Evolutionary conservation across 2,797 vertebrate species (phyloP), one percentile per base, ranked within the genome.

Genomic region (Toxotes lorentzi): DNA sequence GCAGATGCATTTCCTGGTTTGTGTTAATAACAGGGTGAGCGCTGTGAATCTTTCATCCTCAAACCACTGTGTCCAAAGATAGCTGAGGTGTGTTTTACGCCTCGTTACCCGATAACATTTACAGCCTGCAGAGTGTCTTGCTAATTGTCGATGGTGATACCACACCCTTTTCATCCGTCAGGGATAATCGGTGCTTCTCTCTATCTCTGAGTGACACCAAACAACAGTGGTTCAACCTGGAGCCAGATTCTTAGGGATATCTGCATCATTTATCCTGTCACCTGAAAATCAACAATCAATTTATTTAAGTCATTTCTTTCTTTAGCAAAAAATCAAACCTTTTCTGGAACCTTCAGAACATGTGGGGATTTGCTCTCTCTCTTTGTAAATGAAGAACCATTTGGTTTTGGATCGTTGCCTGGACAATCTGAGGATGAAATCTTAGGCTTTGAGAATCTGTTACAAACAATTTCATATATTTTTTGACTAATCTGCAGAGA

Each of bases 1-100:
- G 43, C 69, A 73, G 38, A 76, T 60, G 38, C 63, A 56, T 64
- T 70, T 78, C 48, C 61, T 59, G 38, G 72, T 70, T 59, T 1
- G 78, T 47, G 41, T 45, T 57, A 45, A 40, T 41, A 32, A 53
- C 40, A 40, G 56, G 48, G 30, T 24, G 56, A 41, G 67, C 1
- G 16, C 17, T 21, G 14, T 3, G 53, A 40, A 27, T 19, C 57
- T 17, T 21, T 51, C 53, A 17, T 59, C 45, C 47, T 35, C 38
- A 4, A 9, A 43, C 27, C 12, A 35, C 47, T 19, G 21, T 19
- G 35, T 54, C 60, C 35, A 63, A 38, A 71, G 45, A 71, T 21
- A 32, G 48, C 45, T 34, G 2, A 17, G 13, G 23, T n/a, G 12
- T 2, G 50, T 66, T 62, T 62, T 4, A 38, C 2, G 56, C 38